These are phyloP conservation scores for Notothenia rossii DNA, from an alignment of 2,113 vertebrate genomes.

Conservation along the genomic window DNA sequence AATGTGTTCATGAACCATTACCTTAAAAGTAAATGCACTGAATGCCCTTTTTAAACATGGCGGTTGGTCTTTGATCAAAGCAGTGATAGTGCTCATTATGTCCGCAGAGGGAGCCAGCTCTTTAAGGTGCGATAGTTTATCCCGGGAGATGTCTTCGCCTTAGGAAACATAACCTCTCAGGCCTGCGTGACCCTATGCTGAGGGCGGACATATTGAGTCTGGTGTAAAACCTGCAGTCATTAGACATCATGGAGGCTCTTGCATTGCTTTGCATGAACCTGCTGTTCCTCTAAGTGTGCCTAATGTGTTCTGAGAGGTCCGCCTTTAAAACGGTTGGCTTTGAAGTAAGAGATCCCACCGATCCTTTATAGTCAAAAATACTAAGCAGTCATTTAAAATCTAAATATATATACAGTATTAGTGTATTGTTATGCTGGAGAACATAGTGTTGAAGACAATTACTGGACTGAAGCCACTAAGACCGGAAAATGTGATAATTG, in stretches of 20 bases:
- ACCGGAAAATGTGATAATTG: slow-evolving; percentile 43
- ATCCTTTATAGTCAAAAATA: neutral
- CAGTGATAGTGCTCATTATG: neutral
- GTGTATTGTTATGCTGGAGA: neutral
- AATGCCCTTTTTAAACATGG: no score
- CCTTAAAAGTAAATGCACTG: neutral
- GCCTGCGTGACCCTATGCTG: neutral
- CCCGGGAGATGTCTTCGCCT: neutral
- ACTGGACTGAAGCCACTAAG: slow-evolving; percentile 17
- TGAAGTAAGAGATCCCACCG: neutral
- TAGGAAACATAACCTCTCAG: slow-evolving; percentile 33
- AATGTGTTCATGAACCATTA: no score
- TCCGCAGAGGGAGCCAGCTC: neutral
- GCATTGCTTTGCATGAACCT: slow-evolving; percentile 12
- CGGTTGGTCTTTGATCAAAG: neutral
- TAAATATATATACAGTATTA: neutral
- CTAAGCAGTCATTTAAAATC: slow-evolving; percentile 9
- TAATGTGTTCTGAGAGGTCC: neutral
- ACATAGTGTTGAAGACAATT: slow-evolving; percentile 23
- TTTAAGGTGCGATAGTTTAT: neutral
- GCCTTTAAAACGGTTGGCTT: neutral
- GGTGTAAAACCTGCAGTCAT: slow-evolving; percentile 34
- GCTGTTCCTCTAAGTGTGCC: neutral
- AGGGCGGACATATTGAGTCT: neutral
- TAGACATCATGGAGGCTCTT: neutral